Conservation (phyloP, 2,888 invertebrate species). For the Marronus borbonicus region DNA sequence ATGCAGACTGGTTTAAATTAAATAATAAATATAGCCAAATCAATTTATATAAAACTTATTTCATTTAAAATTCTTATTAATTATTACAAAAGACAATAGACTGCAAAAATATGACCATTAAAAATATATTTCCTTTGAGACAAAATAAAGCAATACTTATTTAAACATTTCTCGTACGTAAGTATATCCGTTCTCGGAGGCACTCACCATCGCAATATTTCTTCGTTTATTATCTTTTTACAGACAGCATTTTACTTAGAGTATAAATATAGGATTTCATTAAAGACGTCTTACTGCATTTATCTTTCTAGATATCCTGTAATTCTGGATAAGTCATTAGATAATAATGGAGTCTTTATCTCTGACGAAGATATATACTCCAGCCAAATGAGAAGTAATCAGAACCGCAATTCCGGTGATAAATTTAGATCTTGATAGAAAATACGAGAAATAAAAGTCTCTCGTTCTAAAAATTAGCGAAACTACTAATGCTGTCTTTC, state of each 20-base stretch:
- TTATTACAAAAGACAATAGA: too few relatives aligned
- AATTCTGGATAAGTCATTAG: background rate
- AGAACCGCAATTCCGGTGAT: constrained; percentile 3
- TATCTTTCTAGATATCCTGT: constrained; percentile 6
- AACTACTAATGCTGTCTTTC: background rate
- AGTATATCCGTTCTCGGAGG: too few relatives aligned
- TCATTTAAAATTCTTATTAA: too few relatives aligned
- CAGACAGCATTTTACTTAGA: background rate
- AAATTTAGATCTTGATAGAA: constrained; percentile 5
- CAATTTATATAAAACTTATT: too few relatives aligned
- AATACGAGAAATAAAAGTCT: background rate
- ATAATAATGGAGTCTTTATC: constrained; percentile 7
- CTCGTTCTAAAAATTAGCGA: background rate
- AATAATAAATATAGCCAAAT: too few relatives aligned
- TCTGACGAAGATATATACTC: constrained; percentile 2
- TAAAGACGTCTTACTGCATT: constrained; percentile 13
- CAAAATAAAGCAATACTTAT: too few relatives aligned
- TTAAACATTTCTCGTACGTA: too few relatives aligned
- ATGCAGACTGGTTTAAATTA: too few relatives aligned
- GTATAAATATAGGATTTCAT: background rate
- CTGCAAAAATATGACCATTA: too few relatives aligned
- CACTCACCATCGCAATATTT: background rate
- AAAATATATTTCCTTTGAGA: too few relatives aligned
- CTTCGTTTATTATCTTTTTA: background rate
- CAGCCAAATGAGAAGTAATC: constrained; percentile 15